phyloP scores from a whole-genome alignment of 2,113 vertebrate species.

The Odobenus rosmarus region DNA sequence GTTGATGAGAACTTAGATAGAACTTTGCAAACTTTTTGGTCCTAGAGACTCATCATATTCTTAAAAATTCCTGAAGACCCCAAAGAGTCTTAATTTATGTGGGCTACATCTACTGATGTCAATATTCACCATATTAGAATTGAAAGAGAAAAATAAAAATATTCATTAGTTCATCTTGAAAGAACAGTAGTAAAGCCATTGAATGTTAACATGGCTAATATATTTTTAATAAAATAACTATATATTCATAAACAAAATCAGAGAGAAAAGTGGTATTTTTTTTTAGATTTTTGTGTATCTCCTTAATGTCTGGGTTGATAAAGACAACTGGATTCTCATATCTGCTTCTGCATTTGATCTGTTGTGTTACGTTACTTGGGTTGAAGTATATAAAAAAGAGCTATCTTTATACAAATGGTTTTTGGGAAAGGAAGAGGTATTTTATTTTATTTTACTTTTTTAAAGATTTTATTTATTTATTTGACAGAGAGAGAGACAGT shows the following conservation, averaged over 20 bases:
- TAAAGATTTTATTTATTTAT: too few relatives aligned
- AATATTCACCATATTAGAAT: neutral
- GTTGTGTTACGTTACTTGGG: neutral
- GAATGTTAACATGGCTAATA: neutral
- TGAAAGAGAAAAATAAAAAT: neutral
- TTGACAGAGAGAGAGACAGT: too few relatives aligned
- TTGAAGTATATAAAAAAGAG: neutral
- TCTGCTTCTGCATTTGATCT: neutral
- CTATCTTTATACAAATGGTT: neutral
- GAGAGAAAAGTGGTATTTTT: neutral
- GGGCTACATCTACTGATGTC: neutral
- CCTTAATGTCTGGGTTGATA: neutral
- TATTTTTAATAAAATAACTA: neutral
- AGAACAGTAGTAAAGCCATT: neutral
- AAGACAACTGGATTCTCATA: neutral
- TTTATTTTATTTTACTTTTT: neutral
- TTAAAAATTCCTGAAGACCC: neutral
- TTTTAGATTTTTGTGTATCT: neutral
- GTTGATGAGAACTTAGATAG: neutral
- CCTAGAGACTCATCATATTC: neutral
- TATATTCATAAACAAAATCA: neutral
- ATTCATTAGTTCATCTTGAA: conserved; percentile 6
- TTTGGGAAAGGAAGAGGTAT: neutral
- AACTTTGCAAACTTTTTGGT: neutral
- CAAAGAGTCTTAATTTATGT: neutral